Conservation (phyloP, 1,140 invertebrate species). For the Uloborus diversus region DNA sequence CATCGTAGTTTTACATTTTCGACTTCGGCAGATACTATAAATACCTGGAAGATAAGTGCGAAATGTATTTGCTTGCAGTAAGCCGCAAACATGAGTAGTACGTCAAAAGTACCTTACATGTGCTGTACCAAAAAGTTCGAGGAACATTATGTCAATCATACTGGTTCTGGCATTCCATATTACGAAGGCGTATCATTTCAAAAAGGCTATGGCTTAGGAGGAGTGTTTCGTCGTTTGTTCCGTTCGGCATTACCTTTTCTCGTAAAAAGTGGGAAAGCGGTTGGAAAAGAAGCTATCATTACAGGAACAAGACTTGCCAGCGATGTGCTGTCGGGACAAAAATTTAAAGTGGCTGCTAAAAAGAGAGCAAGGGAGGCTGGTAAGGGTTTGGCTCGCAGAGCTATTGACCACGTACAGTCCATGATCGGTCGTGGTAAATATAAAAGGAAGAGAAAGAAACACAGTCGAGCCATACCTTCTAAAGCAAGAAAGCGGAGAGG, state of each 20-base stretch:
- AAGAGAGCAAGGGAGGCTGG: neutral
- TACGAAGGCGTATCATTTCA: neutral
- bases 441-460: slow-evolving; percentile 12
- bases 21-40: neutral
- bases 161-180: neutral
- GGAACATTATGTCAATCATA: neutral
- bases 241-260: neutral
- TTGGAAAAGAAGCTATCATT: neutral
- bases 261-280: neutral
- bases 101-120: neutral
- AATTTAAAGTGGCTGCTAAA: neutral
- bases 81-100: neutral
- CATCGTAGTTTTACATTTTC: neutral
- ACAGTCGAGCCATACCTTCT: neutral
- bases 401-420: neutral
- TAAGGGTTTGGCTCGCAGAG: neutral
- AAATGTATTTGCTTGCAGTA: neutral
- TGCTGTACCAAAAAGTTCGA: neutral
- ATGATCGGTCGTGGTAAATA: slow-evolving; percentile 3
- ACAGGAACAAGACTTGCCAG: neutral
- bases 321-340: neutral
- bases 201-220: neutral
- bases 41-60: neutral
- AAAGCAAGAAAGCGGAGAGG: neutral
- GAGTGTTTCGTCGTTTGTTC: neutral